Conservation (phyloP, 1,140 invertebrate species). For the Heliconius nattereri region DNA sequence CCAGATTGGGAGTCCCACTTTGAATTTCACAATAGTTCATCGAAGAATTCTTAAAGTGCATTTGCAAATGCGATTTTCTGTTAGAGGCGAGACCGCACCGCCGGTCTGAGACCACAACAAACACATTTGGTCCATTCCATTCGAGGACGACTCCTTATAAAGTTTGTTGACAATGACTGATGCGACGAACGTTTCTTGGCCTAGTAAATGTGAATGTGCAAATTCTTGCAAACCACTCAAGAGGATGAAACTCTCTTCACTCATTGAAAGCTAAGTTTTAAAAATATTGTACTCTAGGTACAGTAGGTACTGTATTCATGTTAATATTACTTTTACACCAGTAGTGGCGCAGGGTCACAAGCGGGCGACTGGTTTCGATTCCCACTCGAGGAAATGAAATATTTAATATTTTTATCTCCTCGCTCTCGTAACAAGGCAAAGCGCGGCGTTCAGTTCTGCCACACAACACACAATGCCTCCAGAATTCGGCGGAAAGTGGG, state of each 20-base stretch:
- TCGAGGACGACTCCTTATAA: constrained; percentile 51
- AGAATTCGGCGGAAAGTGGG: no score
- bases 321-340: background rate
- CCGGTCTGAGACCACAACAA: constrained; percentile 58
- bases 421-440: no score
- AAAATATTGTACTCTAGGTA: background rate
- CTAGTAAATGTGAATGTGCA: constrained; percentile 21
- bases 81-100: constrained; percentile 40
- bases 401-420: no score
- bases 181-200: constrained; percentile 40
- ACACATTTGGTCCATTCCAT: constrained; percentile 66
- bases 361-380: no score
- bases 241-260: constrained; percentile 10
- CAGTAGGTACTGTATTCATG: background rate
- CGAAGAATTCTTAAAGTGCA: constrained; percentile 34
- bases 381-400: no score
- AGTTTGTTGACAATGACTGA: constrained; percentile 75
- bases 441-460: no score
- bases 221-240: constrained; percentile 25
- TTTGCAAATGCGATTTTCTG: constrained; percentile 41
- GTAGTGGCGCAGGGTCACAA: no score
- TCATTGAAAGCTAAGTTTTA: background rate
- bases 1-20: constrained; percentile 4
- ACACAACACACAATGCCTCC: no score
- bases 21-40: constrained; percentile 26